Conservation (phyloP, 2,888 invertebrate species). For the Andrena dorsata region DNA sequence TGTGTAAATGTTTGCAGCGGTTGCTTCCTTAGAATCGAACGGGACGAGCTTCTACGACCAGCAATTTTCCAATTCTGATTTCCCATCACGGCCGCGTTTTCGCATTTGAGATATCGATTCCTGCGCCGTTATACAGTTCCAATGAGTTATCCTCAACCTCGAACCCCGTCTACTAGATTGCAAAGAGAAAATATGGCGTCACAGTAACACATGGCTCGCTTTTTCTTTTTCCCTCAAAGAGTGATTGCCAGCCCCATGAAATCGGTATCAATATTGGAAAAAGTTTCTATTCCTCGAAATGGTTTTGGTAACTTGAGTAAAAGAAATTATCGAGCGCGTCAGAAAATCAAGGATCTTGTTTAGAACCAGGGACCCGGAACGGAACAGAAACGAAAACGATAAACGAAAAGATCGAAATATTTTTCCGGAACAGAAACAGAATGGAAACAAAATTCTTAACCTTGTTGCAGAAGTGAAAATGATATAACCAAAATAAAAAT, state of each 20-base stretch:
- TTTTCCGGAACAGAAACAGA: too few relatives aligned
- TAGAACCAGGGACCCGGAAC: too few relatives aligned
- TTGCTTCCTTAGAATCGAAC: not conserved
- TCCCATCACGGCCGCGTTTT: not conserved
- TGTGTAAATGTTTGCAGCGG: not conserved
- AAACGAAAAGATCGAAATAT: too few relatives aligned
- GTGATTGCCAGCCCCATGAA: not conserved
- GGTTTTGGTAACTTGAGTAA: not conserved
- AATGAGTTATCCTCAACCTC: slow-evolving; percentile 48
- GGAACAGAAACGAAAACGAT: too few relatives aligned
- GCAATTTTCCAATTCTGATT: slow-evolving; percentile 16
- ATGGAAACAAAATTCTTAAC: too few relatives aligned
- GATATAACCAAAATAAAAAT: too few relatives aligned
- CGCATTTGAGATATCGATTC: slow-evolving; percentile 24
- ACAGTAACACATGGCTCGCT: slow-evolving; percentile 31
- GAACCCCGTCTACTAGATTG: slow-evolving; percentile 29
- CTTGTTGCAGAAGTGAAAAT: too few relatives aligned
- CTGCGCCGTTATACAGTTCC: not conserved
- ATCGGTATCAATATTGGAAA: not conserved
- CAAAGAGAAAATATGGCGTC: slow-evolving; percentile 44
- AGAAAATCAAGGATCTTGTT: not conserved
- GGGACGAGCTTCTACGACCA: not conserved
- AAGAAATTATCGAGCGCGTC: not conserved
- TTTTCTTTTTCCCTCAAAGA: slow-evolving; percentile 3
- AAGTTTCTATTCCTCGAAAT: not conserved